Percentiles rank a stretch among this genome's conserved stretches.
Conservation (phyloP, 2,797 vertebrate species). For the Chelon auratus region DNA sequence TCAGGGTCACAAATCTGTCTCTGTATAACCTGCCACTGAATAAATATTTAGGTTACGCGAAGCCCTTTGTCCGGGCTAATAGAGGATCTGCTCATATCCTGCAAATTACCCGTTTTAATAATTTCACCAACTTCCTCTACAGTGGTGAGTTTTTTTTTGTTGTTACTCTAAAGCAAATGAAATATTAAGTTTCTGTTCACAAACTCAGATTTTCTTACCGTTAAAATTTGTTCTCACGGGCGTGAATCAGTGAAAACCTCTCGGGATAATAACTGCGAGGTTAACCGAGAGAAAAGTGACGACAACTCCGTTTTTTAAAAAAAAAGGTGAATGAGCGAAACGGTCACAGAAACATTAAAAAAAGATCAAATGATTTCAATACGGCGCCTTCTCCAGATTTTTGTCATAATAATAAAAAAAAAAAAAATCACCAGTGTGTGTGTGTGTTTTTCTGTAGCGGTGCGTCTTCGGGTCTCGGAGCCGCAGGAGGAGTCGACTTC, state of each 20-base stretch:
- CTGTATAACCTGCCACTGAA: constrained; percentile 62
- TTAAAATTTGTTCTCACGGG: constrained; percentile 35
- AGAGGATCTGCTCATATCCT: constrained; percentile 22
- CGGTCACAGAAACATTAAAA: constrained; percentile 13
- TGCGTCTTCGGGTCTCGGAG: constrained; percentile 45
- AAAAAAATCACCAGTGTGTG: background rate
- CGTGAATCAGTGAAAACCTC: constrained; percentile 49
- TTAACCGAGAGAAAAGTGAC: constrained; percentile 32
- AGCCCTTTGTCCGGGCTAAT: constrained; percentile 52
- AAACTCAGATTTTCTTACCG: constrained; percentile 74
- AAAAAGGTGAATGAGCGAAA: background rate
- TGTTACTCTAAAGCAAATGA: too few species aligned
- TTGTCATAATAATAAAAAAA: background rate
- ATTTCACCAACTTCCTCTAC: background rate
- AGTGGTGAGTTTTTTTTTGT: too few species aligned
- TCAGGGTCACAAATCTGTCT: constrained; percentile 65
- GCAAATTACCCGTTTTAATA: constrained; percentile 4
- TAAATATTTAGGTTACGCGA: constrained; percentile 71
- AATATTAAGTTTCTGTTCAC: background rate
- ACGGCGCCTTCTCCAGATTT: constrained; percentile 21
- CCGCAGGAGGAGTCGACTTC: constrained; percentile 53
- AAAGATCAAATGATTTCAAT: background rate
- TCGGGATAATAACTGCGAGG: constrained; percentile 41
- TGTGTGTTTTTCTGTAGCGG: constrained; percentile 16
- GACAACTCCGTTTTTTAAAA: constrained; percentile 44